These are phyloP conservation scores for Phrynosoma blainvillii DNA, from an alignment of 2,113 vertebrate species.

Conservation along the genomic window DNA sequence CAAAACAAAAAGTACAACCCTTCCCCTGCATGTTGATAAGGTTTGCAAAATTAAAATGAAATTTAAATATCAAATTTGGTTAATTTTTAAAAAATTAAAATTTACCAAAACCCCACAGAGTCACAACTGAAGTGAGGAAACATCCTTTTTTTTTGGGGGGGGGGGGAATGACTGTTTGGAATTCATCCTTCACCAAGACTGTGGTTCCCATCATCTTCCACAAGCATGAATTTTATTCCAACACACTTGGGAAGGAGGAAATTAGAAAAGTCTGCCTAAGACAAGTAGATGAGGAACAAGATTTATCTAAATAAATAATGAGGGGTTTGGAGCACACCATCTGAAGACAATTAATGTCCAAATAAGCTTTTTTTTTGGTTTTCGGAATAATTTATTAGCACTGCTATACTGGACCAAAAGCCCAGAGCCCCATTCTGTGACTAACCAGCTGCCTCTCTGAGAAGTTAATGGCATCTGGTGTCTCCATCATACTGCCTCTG, in stretches of 20 bases:
- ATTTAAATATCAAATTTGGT: no score
- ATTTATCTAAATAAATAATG: no score
- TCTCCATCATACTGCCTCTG: not conserved
- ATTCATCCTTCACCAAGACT: not conserved
- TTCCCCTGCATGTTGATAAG: no score
- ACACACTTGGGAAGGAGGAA: no score
- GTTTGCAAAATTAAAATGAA: no score
- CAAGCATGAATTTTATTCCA: no score
- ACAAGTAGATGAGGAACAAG: not conserved
- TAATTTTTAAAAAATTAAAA: no score
- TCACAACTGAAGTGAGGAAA: not conserved
- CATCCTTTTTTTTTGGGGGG: not conserved
- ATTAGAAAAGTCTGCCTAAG: not conserved
- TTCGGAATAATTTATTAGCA: not conserved
- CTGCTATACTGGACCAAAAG: not conserved
- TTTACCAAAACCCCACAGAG: not conserved
- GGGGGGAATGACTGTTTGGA: not conserved
- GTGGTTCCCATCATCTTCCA: no score
- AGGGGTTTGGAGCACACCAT: not conserved
- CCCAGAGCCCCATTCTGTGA: no score
- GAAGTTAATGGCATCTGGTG: not conserved
- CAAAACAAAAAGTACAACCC: no score
- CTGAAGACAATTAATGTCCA: not conserved
- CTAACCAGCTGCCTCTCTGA: not conserved
- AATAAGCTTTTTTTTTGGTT: no score